phyloP scores from a whole-genome alignment of 2,113 vertebrate genomes.

The Bubo blakistoni region DNA sequence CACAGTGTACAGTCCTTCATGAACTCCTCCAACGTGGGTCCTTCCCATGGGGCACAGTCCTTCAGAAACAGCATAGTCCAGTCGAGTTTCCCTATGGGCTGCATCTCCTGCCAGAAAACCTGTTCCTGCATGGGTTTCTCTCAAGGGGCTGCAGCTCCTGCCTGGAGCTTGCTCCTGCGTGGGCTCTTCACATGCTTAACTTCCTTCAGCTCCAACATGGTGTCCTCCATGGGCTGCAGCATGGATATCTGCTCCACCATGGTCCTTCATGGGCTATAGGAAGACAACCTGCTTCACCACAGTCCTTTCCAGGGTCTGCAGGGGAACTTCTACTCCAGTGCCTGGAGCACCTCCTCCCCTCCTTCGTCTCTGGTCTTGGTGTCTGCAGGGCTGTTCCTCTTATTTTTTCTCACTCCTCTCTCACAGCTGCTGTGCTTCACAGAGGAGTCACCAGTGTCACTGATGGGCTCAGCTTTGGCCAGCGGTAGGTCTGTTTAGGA shows the following conservation, averaged over 20 bases:
- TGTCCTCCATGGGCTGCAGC: neutral
- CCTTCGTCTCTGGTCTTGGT: neutral
- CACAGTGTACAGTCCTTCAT: neutral
- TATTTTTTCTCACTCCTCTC: neutral
- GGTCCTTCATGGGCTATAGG: neutral
- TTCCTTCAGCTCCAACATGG: too few species aligned
- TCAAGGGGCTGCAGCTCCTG: neutral
- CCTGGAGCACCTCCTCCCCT: neutral
- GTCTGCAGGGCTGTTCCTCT: neutral
- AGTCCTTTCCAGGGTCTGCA: neutral
- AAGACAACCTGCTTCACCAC: neutral
- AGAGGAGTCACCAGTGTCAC: neutral
- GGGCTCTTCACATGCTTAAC: neutral
- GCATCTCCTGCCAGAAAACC: neutral
- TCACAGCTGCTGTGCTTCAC: neutral
- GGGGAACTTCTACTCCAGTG: neutral
- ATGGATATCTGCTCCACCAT: neutral
- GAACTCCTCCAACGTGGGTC: rapidly evolving
- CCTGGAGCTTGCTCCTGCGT: too few species aligned
- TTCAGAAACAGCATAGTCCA: too few species aligned
- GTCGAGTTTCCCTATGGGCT: too few species aligned
- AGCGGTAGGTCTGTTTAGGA: rapidly evolving
- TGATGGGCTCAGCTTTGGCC: neutral
- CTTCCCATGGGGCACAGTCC: neutral
- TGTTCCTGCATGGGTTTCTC: neutral